phyloP scores from a whole-genome alignment of 2,113 vertebrate genomes.

The Tyrannus savana region DNA sequence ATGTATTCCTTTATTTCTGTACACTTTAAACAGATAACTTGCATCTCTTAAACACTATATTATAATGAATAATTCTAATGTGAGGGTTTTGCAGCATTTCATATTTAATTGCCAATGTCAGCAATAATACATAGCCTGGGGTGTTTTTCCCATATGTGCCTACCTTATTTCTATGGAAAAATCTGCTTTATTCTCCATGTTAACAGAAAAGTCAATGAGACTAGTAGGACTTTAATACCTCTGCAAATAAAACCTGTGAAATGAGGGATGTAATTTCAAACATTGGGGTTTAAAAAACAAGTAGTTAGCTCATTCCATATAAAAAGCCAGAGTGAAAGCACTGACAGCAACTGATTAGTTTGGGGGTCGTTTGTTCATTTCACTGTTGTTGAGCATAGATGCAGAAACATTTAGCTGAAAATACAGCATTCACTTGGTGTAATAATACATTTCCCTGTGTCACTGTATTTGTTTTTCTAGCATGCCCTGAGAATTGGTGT shows the following conservation, averaged over 20 bases:
- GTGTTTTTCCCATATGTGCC: background rate
- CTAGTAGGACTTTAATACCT: background rate
- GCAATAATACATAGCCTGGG: background rate
- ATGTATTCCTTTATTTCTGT: background rate
- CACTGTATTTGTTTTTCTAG: background rate
- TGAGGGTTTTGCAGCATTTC: background rate
- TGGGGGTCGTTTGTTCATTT: background rate
- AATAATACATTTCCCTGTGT: background rate
- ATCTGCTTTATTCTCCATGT: background rate
- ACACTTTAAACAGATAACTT: background rate
- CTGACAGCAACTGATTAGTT: background rate
- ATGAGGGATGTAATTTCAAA: background rate
- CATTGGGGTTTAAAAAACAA: background rate
- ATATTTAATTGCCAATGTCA: background rate
- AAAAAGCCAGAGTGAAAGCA: background rate
- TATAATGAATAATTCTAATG: background rate
- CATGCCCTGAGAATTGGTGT: background rate
- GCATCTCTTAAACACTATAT: background rate
- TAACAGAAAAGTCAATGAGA: background rate
- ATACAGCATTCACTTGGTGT: background rate
- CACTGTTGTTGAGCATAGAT: background rate
- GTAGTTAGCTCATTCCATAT: background rate
- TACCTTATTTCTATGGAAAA: background rate
- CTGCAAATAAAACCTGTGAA: background rate
- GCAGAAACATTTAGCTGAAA: slow-evolving; percentile 11